A percentile compares a stretch with the other conserved stretches of the same genome.
phyloP scores from a whole-genome alignment of 2,888 invertebrate species.

The Malacosoma neustria region DNA sequence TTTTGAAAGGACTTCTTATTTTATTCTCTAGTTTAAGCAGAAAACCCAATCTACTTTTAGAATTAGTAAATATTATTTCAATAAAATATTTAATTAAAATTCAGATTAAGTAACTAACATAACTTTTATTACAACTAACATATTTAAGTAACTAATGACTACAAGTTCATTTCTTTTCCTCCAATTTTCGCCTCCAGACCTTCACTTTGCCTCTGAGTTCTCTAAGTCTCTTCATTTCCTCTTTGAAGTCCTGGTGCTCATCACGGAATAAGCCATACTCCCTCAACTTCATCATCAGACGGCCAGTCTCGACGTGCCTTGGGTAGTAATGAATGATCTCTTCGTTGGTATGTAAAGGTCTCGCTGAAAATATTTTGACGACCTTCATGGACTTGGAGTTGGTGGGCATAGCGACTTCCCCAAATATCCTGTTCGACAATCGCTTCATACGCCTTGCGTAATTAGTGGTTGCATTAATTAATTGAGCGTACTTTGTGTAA shows the following conservation, averaged over 20 bases:
- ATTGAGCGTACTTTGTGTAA: slow-evolving; percentile 82
- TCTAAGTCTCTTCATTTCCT: slow-evolving; percentile 87
- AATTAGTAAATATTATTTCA: too few species aligned
- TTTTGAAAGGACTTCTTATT: too few species aligned
- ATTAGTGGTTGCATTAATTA: slow-evolving; percentile 81
- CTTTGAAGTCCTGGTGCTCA: slow-evolving; percentile 92
- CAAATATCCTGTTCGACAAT: slow-evolving; percentile 91
- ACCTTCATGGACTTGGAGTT: slow-evolving; percentile 86
- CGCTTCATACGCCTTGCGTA: slow-evolving; percentile 91
- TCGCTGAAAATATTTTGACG: slow-evolving; percentile 83
- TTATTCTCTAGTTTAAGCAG: too few species aligned
- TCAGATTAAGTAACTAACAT: slow-evolving; percentile 1
- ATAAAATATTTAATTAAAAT: too few species aligned
- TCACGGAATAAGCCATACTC: slow-evolving; percentile 88
- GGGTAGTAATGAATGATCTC: slow-evolving; percentile 91
- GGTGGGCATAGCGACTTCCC: slow-evolving; percentile 87
- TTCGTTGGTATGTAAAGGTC: slow-evolving; percentile 82
- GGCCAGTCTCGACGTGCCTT: slow-evolving; percentile 83
- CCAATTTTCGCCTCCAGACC: slow-evolving; percentile 64
- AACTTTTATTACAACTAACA: slow-evolving; percentile 8
- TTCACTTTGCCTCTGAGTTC: slow-evolving; percentile 85
- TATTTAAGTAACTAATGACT: slow-evolving; percentile 10
- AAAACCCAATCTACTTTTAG: too few species aligned
- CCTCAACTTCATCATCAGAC: slow-evolving; percentile 82
- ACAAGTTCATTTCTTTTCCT: slow-evolving; percentile 31